phyloP scores from a whole-genome alignment of 2,888 invertebrate species.

The Diachrysia chrysitis region DNA sequence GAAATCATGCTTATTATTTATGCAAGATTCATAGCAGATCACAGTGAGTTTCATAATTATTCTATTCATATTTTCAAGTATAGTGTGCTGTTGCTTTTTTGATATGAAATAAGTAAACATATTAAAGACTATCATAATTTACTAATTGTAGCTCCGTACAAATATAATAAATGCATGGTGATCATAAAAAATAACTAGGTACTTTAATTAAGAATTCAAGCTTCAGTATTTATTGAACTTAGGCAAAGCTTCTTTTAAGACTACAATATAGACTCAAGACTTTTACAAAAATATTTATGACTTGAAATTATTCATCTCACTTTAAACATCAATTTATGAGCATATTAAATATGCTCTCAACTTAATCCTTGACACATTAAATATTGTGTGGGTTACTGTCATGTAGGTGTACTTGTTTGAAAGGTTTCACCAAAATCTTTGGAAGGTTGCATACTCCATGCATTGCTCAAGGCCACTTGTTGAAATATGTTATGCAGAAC shows the following conservation, averaged over 20 bases:
- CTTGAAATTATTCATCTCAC: background rate
- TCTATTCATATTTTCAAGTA: background rate
- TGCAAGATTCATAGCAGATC: background rate
- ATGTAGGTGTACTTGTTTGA: conserved; percentile 65
- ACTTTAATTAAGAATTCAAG: too few relatives aligned
- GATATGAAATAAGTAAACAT: too few relatives aligned
- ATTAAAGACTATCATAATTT: too few relatives aligned
- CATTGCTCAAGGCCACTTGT: conserved; percentile 2
- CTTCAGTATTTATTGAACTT: too few relatives aligned
- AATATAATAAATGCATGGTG: too few relatives aligned
- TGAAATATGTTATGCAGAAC: too few relatives aligned
- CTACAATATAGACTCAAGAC: too few relatives aligned
- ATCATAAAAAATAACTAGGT: too few relatives aligned
- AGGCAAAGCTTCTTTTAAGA: too few relatives aligned
- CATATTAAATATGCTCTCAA: background rate
- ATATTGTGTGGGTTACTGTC: conserved; percentile 57
- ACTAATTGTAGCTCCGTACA: too few relatives aligned
- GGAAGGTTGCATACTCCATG: conserved; percentile 28
- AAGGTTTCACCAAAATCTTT: conserved; percentile 46
- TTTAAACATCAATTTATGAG: background rate
- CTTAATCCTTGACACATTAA: conserved; percentile 57
- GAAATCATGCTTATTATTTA: conserved; percentile 1
- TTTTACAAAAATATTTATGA: background rate
- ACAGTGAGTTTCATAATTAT: background rate
- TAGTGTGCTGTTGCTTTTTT: too few relatives aligned